A percentile compares a stretch with the other conserved stretches of the same genome.
Conservation (phyloP, 64 coral and sea anemone genomes). For the Montipora cactus region DNA sequence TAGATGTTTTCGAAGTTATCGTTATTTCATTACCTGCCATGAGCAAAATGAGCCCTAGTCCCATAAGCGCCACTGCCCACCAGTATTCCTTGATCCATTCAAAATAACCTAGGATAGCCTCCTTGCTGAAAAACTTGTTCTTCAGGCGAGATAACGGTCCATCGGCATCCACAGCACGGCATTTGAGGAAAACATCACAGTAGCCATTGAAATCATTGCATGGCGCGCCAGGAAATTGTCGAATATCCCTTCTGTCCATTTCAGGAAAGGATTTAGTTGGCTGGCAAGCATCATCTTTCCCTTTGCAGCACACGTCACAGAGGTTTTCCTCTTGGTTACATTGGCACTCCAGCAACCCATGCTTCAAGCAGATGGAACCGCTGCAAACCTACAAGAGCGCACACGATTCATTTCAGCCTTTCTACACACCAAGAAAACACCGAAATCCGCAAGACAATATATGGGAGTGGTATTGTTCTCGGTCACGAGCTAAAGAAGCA, state of each 20-base stretch:
- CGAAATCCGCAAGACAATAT: no score
- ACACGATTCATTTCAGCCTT: background rate
- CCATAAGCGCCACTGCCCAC: slow-evolving; percentile 96
- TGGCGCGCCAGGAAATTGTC: slow-evolving; percentile 79
- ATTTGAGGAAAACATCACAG: slow-evolving; percentile 98
- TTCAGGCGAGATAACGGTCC: slow-evolving; percentile 89
- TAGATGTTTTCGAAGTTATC: background rate
- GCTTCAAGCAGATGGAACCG: slow-evolving; percentile 63
- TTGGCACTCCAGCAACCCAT: slow-evolving; percentile 54
- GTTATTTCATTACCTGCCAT: slow-evolving; percentile 85
- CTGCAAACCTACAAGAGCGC: slow-evolving; percentile 37
- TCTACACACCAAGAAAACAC: background rate
- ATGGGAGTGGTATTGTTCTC: no score
- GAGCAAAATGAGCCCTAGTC: slow-evolving; percentile 82
- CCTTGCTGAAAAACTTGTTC: slow-evolving; percentile 91
- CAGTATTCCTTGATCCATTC: slow-evolving; percentile 94
- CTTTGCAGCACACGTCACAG: slow-evolving; percentile 68
- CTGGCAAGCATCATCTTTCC: slow-evolving; percentile 13
- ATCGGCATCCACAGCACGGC: slow-evolving; percentile 93
- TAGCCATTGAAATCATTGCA: slow-evolving; percentile 97
- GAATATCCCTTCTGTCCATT: background rate
- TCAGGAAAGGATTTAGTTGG: background rate
- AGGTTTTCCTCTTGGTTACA: slow-evolving; percentile 41
- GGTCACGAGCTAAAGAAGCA: no score
- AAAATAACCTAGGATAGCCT: slow-evolving; percentile 81